Evolutionary conservation across 2,797 vertebrate species (phyloP), one percentile per base, ranked within the genome.

Genomic region (Alca torda): DNA sequence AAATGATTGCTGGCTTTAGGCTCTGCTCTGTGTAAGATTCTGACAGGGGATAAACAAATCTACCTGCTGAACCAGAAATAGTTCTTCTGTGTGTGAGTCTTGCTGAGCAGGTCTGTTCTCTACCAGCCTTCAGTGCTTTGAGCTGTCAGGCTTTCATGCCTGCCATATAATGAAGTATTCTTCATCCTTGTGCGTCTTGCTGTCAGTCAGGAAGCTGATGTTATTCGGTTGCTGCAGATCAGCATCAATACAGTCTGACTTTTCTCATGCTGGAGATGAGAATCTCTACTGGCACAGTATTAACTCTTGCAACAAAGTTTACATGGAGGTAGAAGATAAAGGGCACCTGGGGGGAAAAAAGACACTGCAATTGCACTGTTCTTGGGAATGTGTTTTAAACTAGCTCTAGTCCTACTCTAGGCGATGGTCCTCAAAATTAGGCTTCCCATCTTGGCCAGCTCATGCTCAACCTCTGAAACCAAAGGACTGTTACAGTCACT

Each of bases 41-140:
- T 79, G 69, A 63, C 45, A 53, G 72, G 67, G 65, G 30, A 63
- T 81, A 92, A 93, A 83, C 57, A 90, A 51, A 79, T 87, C 31
- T 93, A 78, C 84, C 46, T 89, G 73, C 68, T 84, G 61, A 93
- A 87, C 82, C 6, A 81, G 90, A 92, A 90, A 41, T 17, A 67
- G 57, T 31, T 87, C 45, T 54, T 59, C 43, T 75, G 31, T 67
- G 10, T 68, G 35, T 53, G 48, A 33, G 21, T 74, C 54, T 86
- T 3, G 3, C 60, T 79, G 69, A 70, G 46, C 79, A 73, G 59
- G 73, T 93, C 79, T 87, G 12, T 84, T 81, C 26, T 68, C 31
- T 9, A 13, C 50, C 35, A 81, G 35, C 20, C n/a, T 57, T 83
- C 16, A 18, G 72, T 77, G 30, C 60, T 69, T 84, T 74, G 28